Percentiles rank a stretch among this genome's conserved stretches.
These are phyloP conservation scores for Paraescarpia echinospica DNA, from an alignment of 1,140 invertebrate species.

Conservation along the genomic window DNA sequence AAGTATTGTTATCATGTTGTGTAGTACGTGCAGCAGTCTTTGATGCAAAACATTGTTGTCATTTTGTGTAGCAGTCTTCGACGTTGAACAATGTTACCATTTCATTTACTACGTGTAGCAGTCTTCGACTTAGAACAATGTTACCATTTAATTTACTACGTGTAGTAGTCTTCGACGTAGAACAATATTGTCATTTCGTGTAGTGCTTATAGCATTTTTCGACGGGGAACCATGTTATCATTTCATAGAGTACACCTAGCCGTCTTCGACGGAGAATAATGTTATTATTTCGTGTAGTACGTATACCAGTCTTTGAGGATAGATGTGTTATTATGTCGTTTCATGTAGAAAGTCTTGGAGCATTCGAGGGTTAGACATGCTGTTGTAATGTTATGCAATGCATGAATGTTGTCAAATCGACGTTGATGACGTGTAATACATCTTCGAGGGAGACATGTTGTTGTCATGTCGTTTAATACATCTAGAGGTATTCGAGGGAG, in stretches of 20 bases:
- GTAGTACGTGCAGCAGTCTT: background rate
- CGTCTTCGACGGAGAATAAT: background rate
- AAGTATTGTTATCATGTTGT: background rate
- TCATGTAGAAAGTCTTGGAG: background rate
- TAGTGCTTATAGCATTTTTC: background rate
- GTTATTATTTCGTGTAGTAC: background rate
- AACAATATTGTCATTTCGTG: background rate
- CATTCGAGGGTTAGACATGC: background rate
- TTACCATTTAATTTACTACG: too few species aligned
- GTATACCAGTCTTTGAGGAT: background rate
- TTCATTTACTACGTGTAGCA: background rate
- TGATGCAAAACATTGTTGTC: background rate
- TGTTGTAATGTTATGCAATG: background rate
- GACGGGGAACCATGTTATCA: background rate
- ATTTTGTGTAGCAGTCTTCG: background rate
- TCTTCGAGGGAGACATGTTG: too few species aligned
- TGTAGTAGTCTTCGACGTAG: background rate
- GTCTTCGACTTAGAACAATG: too few species aligned
- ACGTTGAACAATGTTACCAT: background rate
- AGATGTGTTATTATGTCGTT: background rate
- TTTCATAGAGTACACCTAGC: background rate
- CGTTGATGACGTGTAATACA: too few species aligned
- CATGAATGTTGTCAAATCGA: too few species aligned
- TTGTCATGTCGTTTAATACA: too few species aligned
- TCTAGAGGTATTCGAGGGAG: too few species aligned